These are phyloP conservation scores for Genyomyrus donnyi DNA, from an alignment of 2,113 vertebrate species.

Conservation along the genomic window DNA sequence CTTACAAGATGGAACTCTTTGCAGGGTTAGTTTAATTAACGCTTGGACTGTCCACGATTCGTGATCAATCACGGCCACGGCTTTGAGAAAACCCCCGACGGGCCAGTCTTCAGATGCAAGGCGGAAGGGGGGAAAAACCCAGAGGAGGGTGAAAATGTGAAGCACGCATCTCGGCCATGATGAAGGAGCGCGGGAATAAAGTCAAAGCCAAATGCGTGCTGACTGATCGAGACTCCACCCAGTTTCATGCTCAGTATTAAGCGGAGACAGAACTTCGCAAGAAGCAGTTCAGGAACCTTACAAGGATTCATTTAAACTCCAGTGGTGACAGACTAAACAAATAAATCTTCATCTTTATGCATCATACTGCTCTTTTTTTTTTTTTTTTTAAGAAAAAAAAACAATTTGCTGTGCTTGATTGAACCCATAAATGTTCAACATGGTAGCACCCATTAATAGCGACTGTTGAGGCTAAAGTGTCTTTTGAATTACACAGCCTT, in stretches of 20 bases:
- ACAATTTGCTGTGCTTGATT: background rate
- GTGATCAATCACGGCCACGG: background rate
- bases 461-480: background rate
- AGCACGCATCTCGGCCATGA: background rate
- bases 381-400: background rate
- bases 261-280: background rate
- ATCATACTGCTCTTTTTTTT: background rate
- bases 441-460: background rate
- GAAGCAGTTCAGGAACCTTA: background rate
- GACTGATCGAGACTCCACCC: background rate
- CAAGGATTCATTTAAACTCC: background rate
- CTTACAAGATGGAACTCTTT: background rate
- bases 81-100: background rate
- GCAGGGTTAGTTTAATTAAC: background rate
- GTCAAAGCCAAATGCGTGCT: background rate
- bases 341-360: background rate
- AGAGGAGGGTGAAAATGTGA: background rate
- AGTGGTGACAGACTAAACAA: background rate
- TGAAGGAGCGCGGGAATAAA: background rate
- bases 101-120: background rate
- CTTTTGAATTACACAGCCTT: constrained; percentile 1
- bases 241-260: background rate
- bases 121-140: too few relatives aligned
- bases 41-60: background rate
- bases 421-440: background rate